Base-by-base conservation (phyloP, 2,888 invertebrate genomes). In the Synanthedon tipuliformis region DNA sequence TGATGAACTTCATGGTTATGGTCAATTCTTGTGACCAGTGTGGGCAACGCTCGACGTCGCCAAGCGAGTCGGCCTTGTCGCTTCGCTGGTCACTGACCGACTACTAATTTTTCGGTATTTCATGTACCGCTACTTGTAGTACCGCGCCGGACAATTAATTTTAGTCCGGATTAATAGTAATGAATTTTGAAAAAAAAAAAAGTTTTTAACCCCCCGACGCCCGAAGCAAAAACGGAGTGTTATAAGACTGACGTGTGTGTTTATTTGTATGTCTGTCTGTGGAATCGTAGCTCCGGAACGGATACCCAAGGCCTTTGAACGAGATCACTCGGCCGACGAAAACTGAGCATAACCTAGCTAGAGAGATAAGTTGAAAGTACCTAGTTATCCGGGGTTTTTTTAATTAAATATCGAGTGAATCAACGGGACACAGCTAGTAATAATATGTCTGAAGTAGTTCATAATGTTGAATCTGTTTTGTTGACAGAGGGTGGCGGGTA, bases 401-500 rank as follows among this genome's bases (percentile, higher is more conserved):
- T 0, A 34, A 34, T 5, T 34, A 10, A 34, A n/a, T 45, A 13
- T 7, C 45, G 45, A 12, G 3, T 12, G 13, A 13, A 45, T 45
- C 11, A 13, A 1, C 41, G 41, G 45, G 45, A 4, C 13, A n/a
- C n/a, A 45, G 15, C 12, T 13, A 45, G 45, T 45, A 45, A 13
- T 7, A 11, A 23, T 13, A 13, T 3, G 45, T 34, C 34, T 34
- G 10, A 34, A 34, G 34, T 34, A 34, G 34, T 34, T 34, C 8
- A 34, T 34, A 34, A 7, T 3, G 4, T 12, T 48, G 4, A 49
- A 49, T 55, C 34, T 48, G 41, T 52, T 13, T 73, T 70, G 61
- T 68, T 59, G 34, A 12, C 78, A 85, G 85, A 85, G 81, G 84
- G 83, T 85, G 86, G 86, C 85, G 85, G 81, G 72, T 62, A 57